Base-by-base conservation (phyloP, 1,140 invertebrate species). In the Philotrypesis tridentata region DNA sequence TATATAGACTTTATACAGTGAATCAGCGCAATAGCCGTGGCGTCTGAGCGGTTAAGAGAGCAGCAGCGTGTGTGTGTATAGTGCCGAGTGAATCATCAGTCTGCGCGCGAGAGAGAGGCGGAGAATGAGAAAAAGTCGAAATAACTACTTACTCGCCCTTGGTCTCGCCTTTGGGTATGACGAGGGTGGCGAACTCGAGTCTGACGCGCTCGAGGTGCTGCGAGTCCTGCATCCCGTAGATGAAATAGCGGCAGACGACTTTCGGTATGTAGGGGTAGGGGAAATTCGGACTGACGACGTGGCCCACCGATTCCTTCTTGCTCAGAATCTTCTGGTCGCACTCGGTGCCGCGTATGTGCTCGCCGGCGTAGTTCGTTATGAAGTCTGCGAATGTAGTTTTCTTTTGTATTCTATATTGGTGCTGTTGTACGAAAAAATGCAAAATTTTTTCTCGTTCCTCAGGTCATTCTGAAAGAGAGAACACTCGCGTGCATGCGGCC, bases 271-370 rank as follows among this genome's bases (percentile, higher is more conserved):
- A 99, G 70, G 96, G 96, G 92, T 95, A 97, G 86, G 98, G 98
- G 93, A 97, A 99, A 93, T 98, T 98, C 84, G 98, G 98, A 92
- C 97, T 98, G 92, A 96, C 97, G 84, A 99, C 97, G 89, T 93
- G 95, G 85, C 98, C 98, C 85, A 94, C 95, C 67, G 97, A 97
- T 92, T 97, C 96, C 92, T 97, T 97, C 92, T 96, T 95, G 92
- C 97, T 98, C 86, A 99, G 94, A 88, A 99, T 98, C 92, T 98
- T 97, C 91, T 98, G 97, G 93, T 99, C 98, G 94, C 98, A 99
- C 93, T 99, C 98, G 85, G 97, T 97, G 85, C 97, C 97, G 87
- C 96, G 94, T 90, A 98, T 98, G 92, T 98, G 97, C 92, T 97
- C 96, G 83, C 96, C 97, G 87, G 96, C 96, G 73, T 92, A 93